Conservation (phyloP, 2,113 vertebrate species). For the Leuciscus idus region DNA sequence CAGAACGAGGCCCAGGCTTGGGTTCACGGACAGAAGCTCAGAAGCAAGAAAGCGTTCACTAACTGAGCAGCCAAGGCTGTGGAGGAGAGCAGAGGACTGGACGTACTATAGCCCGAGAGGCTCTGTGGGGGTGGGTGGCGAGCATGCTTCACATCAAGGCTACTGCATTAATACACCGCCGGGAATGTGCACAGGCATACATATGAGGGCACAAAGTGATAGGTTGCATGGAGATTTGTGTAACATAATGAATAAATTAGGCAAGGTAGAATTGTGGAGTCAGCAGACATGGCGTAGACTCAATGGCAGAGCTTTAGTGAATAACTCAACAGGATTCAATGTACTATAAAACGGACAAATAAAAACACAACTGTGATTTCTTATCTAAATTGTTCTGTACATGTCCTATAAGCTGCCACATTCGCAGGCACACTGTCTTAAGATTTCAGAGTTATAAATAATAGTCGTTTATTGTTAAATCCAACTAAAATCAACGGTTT, state of each 20-base stretch:
- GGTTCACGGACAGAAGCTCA: conserved; percentile 26
- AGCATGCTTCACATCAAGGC: conserved; percentile 39
- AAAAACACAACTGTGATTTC: not conserved
- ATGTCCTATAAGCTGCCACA: no score
- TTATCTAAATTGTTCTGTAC: no score
- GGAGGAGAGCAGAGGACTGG: not conserved
- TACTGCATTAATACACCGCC: conserved; percentile 16
- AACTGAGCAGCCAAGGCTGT: conserved; percentile 15
- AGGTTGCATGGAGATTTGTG: conserved; percentile 23
- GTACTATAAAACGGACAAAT: not conserved
- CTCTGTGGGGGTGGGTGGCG: conserved; percentile 1
- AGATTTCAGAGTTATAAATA: not conserved
- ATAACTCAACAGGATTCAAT: conserved; percentile 9
- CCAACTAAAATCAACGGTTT: not conserved
- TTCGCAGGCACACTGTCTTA: not conserved
- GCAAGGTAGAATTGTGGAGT: conserved; percentile 13
- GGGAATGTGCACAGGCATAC: conserved; percentile 42
- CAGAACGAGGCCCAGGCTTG: not conserved
- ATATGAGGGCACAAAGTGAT: conserved; percentile 27
- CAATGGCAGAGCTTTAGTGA: not conserved
- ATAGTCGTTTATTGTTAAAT: not conserved
- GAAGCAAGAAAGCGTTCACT: conserved; percentile 1
- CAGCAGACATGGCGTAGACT: conserved; percentile 21
- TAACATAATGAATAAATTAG: conserved; percentile 38
- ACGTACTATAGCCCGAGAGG: conserved; percentile 6